Conservation (phyloP, 2,113 vertebrate genomes). For the Cricetomys ansorgei region DNA sequence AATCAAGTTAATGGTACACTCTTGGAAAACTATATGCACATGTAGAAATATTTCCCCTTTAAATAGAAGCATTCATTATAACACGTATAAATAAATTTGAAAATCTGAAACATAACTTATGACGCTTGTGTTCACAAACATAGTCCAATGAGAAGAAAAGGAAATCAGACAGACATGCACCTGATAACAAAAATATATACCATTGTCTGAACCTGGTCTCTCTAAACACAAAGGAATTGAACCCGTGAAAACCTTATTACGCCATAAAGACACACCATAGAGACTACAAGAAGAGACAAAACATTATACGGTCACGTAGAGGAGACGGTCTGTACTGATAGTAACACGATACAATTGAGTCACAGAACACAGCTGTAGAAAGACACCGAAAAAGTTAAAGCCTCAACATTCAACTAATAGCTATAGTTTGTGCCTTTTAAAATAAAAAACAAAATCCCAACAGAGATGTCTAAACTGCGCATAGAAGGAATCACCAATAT, state of each 20-base stretch:
- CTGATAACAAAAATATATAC: slow-evolving; percentile 96
- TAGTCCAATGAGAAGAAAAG: slow-evolving; percentile 87
- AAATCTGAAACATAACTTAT: slow-evolving; percentile 96
- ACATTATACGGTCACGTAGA: slow-evolving; percentile 94
- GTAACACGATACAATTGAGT: slow-evolving; percentile 99
- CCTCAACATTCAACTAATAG: slow-evolving; percentile 94
- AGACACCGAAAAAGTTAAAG: slow-evolving; percentile 97
- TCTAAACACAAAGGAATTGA: slow-evolving; percentile 90
- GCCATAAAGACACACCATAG: slow-evolving; percentile 94
- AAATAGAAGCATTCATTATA: slow-evolving; percentile 99
- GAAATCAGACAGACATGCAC: slow-evolving; percentile 93
- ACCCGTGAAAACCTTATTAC: slow-evolving; percentile 92
- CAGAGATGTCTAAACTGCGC: slow-evolving; percentile 86
- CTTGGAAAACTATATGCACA: slow-evolving; percentile 99
- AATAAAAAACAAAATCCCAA: slow-evolving; percentile 84
- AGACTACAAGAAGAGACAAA: slow-evolving; percentile 94
- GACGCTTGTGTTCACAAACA: slow-evolving; percentile 95
- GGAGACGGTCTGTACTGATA: slow-evolving; percentile 95
- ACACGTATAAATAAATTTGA: slow-evolving; percentile 99
- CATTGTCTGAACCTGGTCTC: slow-evolving; percentile 91
- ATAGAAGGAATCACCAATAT: slow-evolving; percentile 85
- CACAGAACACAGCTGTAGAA: slow-evolving; percentile 99
- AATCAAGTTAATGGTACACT: slow-evolving; percentile 99
- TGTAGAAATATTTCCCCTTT: slow-evolving; percentile 99
- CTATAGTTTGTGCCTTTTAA: slow-evolving; percentile 95